phyloP scores from a whole-genome alignment of 2,797 vertebrate species.

The Gila robusta region DNA sequence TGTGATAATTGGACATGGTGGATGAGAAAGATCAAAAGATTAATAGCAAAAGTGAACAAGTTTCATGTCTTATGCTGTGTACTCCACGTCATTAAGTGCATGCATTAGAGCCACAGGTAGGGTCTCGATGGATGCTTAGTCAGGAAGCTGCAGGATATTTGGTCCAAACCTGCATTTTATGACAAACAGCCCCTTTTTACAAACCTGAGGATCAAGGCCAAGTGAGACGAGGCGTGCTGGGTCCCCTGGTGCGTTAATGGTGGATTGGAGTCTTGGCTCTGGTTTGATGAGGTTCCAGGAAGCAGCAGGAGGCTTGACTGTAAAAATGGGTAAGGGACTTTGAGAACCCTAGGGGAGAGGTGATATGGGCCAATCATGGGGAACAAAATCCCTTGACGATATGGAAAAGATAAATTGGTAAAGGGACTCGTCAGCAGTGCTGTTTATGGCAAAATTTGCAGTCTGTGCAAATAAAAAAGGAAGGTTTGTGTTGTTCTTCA shows the following conservation, averaged over 20 bases:
- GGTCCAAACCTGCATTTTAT: constrained; percentile 57
- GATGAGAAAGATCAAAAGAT: constrained; percentile 37
- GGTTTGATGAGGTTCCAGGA: constrained; percentile 64
- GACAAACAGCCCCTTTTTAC: constrained; percentile 51
- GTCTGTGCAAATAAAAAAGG: constrained; percentile 11
- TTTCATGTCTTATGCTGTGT: constrained; percentile 4
- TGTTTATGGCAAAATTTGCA: constrained; percentile 44
- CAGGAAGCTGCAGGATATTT: constrained; percentile 45
- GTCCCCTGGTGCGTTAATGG: constrained; percentile 63
- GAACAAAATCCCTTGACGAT: constrained; percentile 53
- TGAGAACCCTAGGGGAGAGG: constrained; percentile 38
- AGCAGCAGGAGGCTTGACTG: constrained; percentile 51
- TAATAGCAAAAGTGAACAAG: constrained; percentile 14
- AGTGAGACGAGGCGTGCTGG: constrained; percentile 47
- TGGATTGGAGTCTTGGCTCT: constrained; percentile 50
- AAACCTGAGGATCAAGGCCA: constrained; percentile 62
- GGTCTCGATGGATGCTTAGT: constrained; percentile 45
- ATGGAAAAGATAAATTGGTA: constrained; percentile 52
- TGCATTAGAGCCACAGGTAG: constrained; percentile 23
- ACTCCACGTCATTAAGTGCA: constrained; percentile 36
- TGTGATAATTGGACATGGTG: constrained; percentile 33
- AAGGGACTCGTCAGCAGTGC: constrained; percentile 49
- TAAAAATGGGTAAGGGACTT: constrained; percentile 56
- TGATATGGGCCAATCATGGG: constrained; percentile 42
- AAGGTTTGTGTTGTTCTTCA: not conserved